These are phyloP conservation scores for Andricus quercusramuli DNA, from an alignment of 2,888 invertebrate species.

Conservation along the genomic window DNA sequence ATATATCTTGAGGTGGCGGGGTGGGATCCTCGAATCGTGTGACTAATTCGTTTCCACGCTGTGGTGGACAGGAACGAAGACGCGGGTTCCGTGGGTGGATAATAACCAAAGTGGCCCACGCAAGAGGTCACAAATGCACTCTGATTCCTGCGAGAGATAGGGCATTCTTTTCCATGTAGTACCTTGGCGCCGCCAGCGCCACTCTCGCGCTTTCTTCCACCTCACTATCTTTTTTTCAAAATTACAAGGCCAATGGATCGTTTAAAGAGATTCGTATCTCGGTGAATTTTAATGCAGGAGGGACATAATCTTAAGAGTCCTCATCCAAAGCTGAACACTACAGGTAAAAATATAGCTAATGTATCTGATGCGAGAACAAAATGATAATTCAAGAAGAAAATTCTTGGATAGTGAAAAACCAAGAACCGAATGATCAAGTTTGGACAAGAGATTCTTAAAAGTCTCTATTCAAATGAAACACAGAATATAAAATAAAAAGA, in stretches of 20 bases:
- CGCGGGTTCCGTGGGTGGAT: conserved; percentile 19
- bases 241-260: conserved; percentile 4
- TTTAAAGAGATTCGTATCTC: background rate
- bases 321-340: background rate
- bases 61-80: conserved; percentile 41
- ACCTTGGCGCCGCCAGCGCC: conserved; percentile 7
- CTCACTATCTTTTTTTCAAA: background rate
- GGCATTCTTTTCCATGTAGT: background rate
- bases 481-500: no score
- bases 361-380: no score
- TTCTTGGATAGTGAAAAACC: background rate
- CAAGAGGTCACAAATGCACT: conserved; percentile 14
- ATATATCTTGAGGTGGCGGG: conserved; percentile 50
- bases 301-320: background rate
- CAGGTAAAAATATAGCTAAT: no score
- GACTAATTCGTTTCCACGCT: conserved; percentile 41
- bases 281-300: background rate
- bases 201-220: background rate
- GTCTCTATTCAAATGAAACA: no score
- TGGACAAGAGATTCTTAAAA: no score
- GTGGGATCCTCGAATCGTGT: conserved; percentile 43
- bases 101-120: conserved; percentile 17
- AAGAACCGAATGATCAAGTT: no score
- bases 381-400: no score
- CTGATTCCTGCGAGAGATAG: background rate